Evolutionary conservation across 2,113 vertebrate species (phyloP).

Genomic region (Onychostoma macrolepis): DNA sequence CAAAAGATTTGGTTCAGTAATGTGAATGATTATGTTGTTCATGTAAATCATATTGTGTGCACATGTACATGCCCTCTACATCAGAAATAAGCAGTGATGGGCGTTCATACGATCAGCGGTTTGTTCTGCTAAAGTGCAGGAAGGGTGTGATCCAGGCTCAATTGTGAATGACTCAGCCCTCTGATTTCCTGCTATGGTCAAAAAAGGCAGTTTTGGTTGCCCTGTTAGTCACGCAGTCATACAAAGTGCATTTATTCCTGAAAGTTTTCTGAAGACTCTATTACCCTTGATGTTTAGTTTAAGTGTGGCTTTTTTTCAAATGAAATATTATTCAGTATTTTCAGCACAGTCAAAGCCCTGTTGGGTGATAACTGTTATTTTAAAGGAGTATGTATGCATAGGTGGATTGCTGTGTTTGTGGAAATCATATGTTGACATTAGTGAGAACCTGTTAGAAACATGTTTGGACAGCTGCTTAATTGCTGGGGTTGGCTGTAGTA

Average conservation of each 20-base stretch:
- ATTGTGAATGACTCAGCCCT: slow-evolving; percentile 54
- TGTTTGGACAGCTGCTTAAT: slow-evolving; percentile 29
- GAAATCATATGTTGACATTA: slow-evolving; percentile 10
- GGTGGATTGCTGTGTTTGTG: background rate
- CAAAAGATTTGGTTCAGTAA: background rate
- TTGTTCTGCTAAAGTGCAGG: slow-evolving; percentile 37
- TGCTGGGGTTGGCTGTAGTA: background rate
- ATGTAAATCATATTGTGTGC: background rate
- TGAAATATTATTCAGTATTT: background rate
- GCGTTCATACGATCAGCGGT: background rate
- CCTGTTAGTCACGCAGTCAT: background rate
- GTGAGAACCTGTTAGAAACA: background rate
- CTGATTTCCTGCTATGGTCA: slow-evolving; percentile 49
- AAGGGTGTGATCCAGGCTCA: slow-evolving; percentile 50
- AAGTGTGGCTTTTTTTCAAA: background rate
- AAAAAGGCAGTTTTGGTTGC: slow-evolving; percentile 19
- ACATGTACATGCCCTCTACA: background rate
- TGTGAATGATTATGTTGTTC: background rate
- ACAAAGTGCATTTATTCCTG: background rate
- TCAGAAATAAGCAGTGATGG: background rate
- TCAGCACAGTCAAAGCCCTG: background rate
- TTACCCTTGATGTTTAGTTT: background rate
- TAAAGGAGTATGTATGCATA: background rate
- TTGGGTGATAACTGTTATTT: slow-evolving; percentile 8
- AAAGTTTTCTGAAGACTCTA: background rate